Evolutionary conservation across 2,888 invertebrate genomes (phyloP), one percentile per base, ranked within the genome.

Genomic region (Coecobrya sp.): DNA sequence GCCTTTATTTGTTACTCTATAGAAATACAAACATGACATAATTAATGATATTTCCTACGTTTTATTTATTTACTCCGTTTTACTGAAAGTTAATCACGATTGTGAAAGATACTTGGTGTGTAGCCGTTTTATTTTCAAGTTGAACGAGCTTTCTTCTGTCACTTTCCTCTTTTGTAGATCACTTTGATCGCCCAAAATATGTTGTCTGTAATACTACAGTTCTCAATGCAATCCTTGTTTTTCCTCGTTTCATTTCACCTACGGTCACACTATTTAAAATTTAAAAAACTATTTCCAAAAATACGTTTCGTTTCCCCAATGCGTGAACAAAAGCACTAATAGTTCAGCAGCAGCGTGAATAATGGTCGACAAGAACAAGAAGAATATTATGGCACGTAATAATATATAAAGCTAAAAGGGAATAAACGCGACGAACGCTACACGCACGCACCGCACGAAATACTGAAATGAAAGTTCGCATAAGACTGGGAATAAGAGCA

Each of bases 401-500:
- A 70, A 45, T 45, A 91, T 76, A 87, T 84, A 88, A 91, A 93
- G 86, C 86, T 85, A 89, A 89, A 92, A 86, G 93, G 92, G 88
- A 90, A 93, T 89, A 93, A 92, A 93, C 89, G 89, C 86, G 86
- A 93, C 79, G 93, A 52, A 59, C 81, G 81, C 86, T 73, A 42
- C 90, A 91, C 90, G 88, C 87, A 93, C 93, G 84, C 87, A 93
- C 92, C 90, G 68, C 87, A 70, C 84, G 73, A 88, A 88, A 92
- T 88, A 92, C 92, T 88, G 81, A 92, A 92, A 92, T 92, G 92
- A 92, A 92, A 92, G 92, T 70, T 86, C 45, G 27, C 45, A 62
- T 22, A n/a, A 76, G 86, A 89, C 86, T 73, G 81, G 62, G 76
- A 87, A 79, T 68, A 89, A 84, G 59, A 92, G 87, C 73, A 82